Evolutionary conservation across 2,888 invertebrate species (phyloP).

Genomic region (Priocnemis perturbator): DNA sequence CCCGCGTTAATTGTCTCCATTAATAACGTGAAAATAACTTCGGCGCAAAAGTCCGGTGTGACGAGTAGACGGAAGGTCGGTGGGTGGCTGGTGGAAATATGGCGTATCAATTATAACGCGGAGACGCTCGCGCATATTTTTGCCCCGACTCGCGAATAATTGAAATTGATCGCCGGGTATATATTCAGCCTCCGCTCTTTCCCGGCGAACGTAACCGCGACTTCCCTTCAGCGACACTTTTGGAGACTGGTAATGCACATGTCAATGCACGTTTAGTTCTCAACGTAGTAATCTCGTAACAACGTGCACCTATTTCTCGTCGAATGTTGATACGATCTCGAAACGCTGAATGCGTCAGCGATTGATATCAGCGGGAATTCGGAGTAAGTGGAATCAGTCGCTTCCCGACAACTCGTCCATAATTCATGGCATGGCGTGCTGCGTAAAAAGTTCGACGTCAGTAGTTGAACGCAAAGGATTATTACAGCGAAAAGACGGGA

Average conservation of each 20-base stretch:
- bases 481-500: too few species aligned
- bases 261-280: not conserved
- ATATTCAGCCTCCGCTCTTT: slow-evolving; percentile 15
- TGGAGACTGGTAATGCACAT: not conserved
- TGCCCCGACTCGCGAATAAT: slow-evolving; percentile 37
- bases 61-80: not conserved
- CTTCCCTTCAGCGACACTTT: not conserved
- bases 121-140: slow-evolving; percentile 28
- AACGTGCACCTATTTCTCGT: too few species aligned
- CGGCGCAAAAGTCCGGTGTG: slow-evolving; percentile 12
- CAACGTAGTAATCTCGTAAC: not conserved
- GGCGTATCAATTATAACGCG: slow-evolving; percentile 28
- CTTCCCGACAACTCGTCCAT: too few species aligned
- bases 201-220: slow-evolving; percentile 2
- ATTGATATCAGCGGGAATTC: too few species aligned
- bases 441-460: too few species aligned
- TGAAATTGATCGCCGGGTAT: slow-evolving; percentile 51
- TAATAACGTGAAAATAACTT: slow-evolving; percentile 41
- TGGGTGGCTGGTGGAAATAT: slow-evolving; percentile 5
- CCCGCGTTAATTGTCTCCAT: slow-evolving; percentile 46
- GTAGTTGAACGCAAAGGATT: too few species aligned
- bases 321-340: too few species aligned
- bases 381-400: too few species aligned
- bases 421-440: too few species aligned
- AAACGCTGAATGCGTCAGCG: too few species aligned